Evolutionary conservation across 1,140 invertebrate species (phyloP), one percentile per base, ranked within the genome.

Genomic region (Periplaneta americana): DNA sequence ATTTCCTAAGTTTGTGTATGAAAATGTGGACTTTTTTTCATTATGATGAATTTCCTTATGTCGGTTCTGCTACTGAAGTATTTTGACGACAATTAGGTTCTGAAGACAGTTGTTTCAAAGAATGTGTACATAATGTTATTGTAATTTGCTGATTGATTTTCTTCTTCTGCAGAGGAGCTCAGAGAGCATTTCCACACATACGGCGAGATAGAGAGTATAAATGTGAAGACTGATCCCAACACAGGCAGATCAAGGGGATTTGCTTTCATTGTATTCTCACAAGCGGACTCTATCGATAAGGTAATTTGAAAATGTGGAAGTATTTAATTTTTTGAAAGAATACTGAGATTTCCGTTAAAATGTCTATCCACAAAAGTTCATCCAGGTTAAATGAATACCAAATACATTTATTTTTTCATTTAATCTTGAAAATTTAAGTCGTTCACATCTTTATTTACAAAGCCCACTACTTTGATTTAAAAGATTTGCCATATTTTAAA

Each of bases 191-290:
- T 98, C 88, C 92, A 93, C 83, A 92, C 94, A 85, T 97, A 94
- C 89, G 96, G 96, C 82, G 95, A 97, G 86, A 97, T 98, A 85
- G 96, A 97, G 86, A 97, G 96, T 88, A 96, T 97, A 85, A 98
- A 96, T 91, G 95, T 98, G 13, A 98, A 98, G 89, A 97, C 96
- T 87, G 96, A 98, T 88, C 94, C 96, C 22, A 95, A 94, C 85
- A 97, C 96, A 37, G 96, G 96, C 75, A 91, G 96, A 85, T 97
- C 96, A 33, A 90, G 97, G 88, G 97, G 97, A 39, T 98, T 98
- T 87, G 97, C 96, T 75, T 99, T 99, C 87, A 97, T 99, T 85
- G 97, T 98, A 32, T 99, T 98, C 88, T 94, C 95, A 84, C 91
- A 92, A 82, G 93, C 96, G 81, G 95, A 97, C 85, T 94, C 96